Evolutionary conservation across 2,113 vertebrate genomes (phyloP), one percentile per base, ranked within the genome.

Genomic region (Pipa parva): DNA sequence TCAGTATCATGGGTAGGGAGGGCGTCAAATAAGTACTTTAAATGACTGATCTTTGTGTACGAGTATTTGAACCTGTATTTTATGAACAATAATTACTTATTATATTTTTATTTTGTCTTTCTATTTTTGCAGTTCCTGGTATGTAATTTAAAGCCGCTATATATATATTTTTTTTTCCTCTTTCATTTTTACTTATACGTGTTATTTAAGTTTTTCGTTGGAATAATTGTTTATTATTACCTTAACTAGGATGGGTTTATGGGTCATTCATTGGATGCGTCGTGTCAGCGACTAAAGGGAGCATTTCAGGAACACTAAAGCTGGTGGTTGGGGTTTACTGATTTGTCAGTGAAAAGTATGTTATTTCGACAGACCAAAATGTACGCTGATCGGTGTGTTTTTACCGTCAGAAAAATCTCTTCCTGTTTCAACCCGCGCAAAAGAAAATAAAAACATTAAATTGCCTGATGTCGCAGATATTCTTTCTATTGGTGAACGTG

Each of bases 151-250:
- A 82, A 71, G 70, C 39, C 3, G 29, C 5, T n/a, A n/a, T n/a
- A n/a, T n/a, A n/a, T n/a, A n/a, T n/a, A n/a, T n/a, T n/a, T n/a
- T n/a, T 31, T 31, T 31, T 31, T 31, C 10, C 10, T 31, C 74
- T 78, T 80, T 84, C 79, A 78, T 80, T 85, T 80, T 77, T 80
- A 74, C 79, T n/a, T 61, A 39, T 66, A 73, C 75, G 74, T 81
- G 80, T 84, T 86, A 80, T 73, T 83, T 75, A 74, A 81, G 70
- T 75, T 75, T 73, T 64, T 37, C 21, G 58, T 78, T 76, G 72
- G 71, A 72, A 74, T 74, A 80, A 74, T 63, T 76, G 67, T 75
- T 83, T 68, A 75, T 76, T 83, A 72, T 42, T 11, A 79, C 73
- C 72, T 78, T 77, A 71, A 76, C 63, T 82, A 78, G 77, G 76